These are phyloP conservation scores for Rhineura floridana DNA, from an alignment of 2,113 vertebrate genomes.

Conservation along the genomic window DNA sequence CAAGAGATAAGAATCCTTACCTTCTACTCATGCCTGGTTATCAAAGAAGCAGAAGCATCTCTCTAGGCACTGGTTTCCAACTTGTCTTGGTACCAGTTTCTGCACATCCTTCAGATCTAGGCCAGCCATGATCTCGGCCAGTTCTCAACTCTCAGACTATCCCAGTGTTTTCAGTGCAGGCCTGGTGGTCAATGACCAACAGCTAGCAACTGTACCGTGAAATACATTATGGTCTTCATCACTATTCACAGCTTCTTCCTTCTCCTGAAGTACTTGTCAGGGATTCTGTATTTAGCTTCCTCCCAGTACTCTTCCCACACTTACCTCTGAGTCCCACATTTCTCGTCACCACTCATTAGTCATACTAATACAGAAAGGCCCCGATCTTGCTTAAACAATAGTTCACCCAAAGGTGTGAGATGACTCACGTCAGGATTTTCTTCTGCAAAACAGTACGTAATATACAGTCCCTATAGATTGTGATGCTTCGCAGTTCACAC, in stretches of 20 bases:
- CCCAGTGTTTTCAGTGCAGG: not conserved
- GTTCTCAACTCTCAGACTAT: not conserved
- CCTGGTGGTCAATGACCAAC: not conserved
- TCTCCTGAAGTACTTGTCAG: not conserved
- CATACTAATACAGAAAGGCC: slow-evolving; percentile 22
- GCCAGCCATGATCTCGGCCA: not conserved
- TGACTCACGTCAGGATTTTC: slow-evolving; percentile 24
- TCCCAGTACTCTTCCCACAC: not conserved
- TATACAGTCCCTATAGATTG: slow-evolving; percentile 1
- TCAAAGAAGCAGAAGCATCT: not conserved
- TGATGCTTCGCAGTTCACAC: not conserved
- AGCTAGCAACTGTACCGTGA: not conserved
- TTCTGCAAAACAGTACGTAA: slow-evolving; percentile 6
- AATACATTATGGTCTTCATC: not conserved
- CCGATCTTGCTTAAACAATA: slow-evolving; percentile 22
- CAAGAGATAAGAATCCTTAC: too few species aligned
- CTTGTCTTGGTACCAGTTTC: not conserved
- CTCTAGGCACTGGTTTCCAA: not conserved
- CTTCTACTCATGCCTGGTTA: not conserved
- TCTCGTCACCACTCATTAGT: slow-evolving; percentile 23
- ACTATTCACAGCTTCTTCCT: not conserved
- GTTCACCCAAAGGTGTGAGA: slow-evolving; percentile 15
- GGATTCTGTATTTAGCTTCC: slow-evolving; percentile 8
- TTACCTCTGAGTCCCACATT: slow-evolving; percentile 26
- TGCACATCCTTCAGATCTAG: not conserved